A percentile compares a stretch with the other conserved stretches of the same genome.
Conservation (phyloP, 1,140 invertebrate species). For the Sarcophaga bullata region DNA sequence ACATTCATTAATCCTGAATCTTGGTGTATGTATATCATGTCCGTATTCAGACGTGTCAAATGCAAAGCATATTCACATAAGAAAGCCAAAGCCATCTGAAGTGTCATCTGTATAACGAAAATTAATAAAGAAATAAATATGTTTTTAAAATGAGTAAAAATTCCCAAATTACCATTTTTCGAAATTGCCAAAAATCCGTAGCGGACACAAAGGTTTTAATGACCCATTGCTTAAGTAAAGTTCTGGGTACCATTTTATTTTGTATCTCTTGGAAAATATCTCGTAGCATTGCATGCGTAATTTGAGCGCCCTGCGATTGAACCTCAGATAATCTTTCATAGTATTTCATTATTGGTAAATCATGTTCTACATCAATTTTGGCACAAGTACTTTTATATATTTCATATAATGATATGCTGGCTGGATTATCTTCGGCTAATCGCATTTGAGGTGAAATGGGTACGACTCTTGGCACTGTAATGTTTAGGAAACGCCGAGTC, state of each 20-base stretch:
- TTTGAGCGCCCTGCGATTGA: conserved; percentile 87
- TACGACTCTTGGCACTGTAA: conserved; percentile 93
- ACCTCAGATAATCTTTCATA: conserved; percentile 91
- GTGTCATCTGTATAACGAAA: conserved; percentile 78
- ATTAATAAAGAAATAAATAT: conserved; percentile 44
- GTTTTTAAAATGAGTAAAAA: background rate
- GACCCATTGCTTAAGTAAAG: conserved; percentile 91
- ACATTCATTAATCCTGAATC: conserved; percentile 95
- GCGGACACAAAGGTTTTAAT: conserved; percentile 85
- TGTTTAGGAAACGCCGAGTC: conserved; percentile 87
- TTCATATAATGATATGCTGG: conserved; percentile 89
- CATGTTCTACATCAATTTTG: conserved; percentile 67
- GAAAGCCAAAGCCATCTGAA: conserved; percentile 88
- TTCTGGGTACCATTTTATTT: conserved; percentile 86
- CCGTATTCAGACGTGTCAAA: conserved; percentile 92
- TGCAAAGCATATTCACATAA: conserved; percentile 97
- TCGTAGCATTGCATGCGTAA: conserved; percentile 88
- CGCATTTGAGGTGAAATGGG: conserved; percentile 95
- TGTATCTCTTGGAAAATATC: conserved; percentile 93
- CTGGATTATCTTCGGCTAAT: conserved; percentile 94
- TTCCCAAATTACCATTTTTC: conserved; percentile 81
- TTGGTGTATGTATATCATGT: conserved; percentile 98
- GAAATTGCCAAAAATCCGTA: conserved; percentile 97
- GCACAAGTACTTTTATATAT: conserved; percentile 91
- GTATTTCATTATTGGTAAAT: conserved; percentile 75